Base-by-base conservation (phyloP, 2,888 invertebrate genomes). In the Pogonocherus hispidulus region DNA sequence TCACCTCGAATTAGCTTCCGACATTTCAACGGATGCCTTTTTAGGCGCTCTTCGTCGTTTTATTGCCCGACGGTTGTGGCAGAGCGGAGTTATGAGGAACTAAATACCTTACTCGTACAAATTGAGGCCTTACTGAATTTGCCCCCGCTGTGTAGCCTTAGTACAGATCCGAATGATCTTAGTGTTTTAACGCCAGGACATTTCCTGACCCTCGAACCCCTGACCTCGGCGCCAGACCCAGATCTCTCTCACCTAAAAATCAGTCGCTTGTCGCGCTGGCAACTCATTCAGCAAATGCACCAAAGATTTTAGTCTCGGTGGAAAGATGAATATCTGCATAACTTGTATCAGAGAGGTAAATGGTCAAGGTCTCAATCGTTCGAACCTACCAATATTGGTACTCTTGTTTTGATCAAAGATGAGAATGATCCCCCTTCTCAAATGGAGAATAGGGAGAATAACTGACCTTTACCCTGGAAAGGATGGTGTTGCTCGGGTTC, bases 271-370 rank as follows among this genome's bases (percentile, higher is more conserved):
- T n/a, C 1, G 3, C 19, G 56, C 2, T 57, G 9, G 22, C 37
- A 57, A 14, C 41, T 41, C 2, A 5, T 57, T 1, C 56, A 57
- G 44, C 5, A 8, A 3, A 11, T 57, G n/a, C 56, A 41, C 9
- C 20, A 22, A 3, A 11, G 20, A 0, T 41, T 57, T 1, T 41
- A 20, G 56, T 6, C 18, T 2, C 18, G 56, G 11, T 57, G 56
- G 56, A 14, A 44, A 2, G 20, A 9, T 1, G 44, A 57, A 16
- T 57, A 57, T 14, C 11, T 57, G 20, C 56, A 57, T 41, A 57
- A 4, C 2, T n/a, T 57, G 2, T 14, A 56, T 2, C 41, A 56
- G 20, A 18, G 56, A 3, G 19, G 11, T 5, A 57, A 57, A 22
- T 57, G 56, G 56, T 1, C 14, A 6, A 18, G 19, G 19, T 18